Evolutionary conservation across 1,140 invertebrate species (phyloP), one percentile per base, ranked within the genome.

Genomic region (Ceratina australensis): DNA sequence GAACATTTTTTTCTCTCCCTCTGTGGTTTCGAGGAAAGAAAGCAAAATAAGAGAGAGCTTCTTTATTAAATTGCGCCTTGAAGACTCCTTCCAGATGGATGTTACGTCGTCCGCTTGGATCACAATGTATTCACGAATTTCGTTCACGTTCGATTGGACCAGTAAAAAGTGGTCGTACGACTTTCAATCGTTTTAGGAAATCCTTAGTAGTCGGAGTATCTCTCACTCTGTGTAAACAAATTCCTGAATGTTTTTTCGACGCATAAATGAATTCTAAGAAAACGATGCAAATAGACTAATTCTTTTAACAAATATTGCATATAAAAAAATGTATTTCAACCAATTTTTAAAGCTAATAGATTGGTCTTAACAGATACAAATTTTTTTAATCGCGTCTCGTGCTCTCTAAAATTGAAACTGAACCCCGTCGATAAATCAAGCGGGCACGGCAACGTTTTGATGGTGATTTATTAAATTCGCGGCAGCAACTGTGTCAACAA

Each of bases 1-100:
- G 78, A 83, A 81, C 78, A 42, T 7, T 69, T 73, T 80, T 64
- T 83, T 77, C 82, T 26, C 47, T 50, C 22, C 57, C 49, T 81
- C 52, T 57, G 54, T 28, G 74, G 24, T 47, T 57, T 33, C 20
- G 13, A 18, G 3, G 16, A 7, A 24, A 59, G 61, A 76, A 67
- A 18, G 26, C 26, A n/a, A 56, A 72, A 83, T 50, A 82, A 22
- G 18, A 22, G 1, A 26, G 24, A 20, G 59, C 22, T 61, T 52
- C 49, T 69, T 52, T 64, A 78, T 83, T 72, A 79, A 59, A 50
- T 52, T 42, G 2, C 50, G 66, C 67, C 47, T 52, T n/a, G 68
- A 54, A 60, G 65, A 74, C 59, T 54, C 28, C 28, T 22, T 65
- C 72, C 81, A 65, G 73, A 83, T 77, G 54, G 68, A 65, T 49